Percentiles rank a stretch among this genome's conserved stretches.
These are phyloP conservation scores for Rhodinocichla rosea DNA, from an alignment of 2,113 vertebrate genomes.

Conservation along the genomic window DNA sequence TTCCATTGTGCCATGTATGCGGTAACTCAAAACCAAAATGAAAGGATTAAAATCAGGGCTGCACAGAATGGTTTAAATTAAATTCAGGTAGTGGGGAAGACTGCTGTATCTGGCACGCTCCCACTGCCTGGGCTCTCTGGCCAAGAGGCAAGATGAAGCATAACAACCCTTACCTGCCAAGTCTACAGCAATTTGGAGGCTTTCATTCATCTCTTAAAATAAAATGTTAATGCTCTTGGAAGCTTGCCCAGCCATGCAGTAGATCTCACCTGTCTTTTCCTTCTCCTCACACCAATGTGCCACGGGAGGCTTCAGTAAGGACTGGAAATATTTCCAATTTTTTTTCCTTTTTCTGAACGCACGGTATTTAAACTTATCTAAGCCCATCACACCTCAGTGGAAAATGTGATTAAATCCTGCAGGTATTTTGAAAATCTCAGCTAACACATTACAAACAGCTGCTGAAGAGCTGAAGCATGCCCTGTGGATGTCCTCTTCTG, in stretches of 20 bases:
- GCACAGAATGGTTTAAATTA: slow-evolving; percentile 82
- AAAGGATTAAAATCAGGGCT: slow-evolving; percentile 77
- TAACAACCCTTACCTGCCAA: slow-evolving; percentile 64
- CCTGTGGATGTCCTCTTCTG: not conserved
- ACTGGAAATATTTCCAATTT: not conserved
- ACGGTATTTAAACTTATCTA: not conserved
- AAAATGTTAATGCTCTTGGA: slow-evolving; percentile 36
- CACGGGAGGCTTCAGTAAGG: not conserved
- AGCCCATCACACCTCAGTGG: not conserved
- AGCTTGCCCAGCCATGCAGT: slow-evolving; percentile 21
- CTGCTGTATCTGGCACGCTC: slow-evolving; percentile 64
- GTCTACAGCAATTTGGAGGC: slow-evolving; percentile 31
- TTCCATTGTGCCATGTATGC: slow-evolving; percentile 79
- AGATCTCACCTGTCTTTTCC: slow-evolving; percentile 43
- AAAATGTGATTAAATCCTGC: not conserved
- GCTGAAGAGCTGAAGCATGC: not conserved
- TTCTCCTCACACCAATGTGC: not conserved
- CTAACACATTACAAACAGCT: not conserved
- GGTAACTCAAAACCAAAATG: slow-evolving; percentile 81
- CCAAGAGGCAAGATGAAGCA: slow-evolving; percentile 64
- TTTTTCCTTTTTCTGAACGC: not conserved
- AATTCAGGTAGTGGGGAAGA: slow-evolving; percentile 78
- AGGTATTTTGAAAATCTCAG: slow-evolving; percentile 2
- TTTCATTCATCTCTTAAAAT: slow-evolving; percentile 46
- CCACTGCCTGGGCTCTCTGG: slow-evolving; percentile 43